Conservation (phyloP, 37 sponge, comb jelly and placozoan species). For the Crambe crambe region DNA sequence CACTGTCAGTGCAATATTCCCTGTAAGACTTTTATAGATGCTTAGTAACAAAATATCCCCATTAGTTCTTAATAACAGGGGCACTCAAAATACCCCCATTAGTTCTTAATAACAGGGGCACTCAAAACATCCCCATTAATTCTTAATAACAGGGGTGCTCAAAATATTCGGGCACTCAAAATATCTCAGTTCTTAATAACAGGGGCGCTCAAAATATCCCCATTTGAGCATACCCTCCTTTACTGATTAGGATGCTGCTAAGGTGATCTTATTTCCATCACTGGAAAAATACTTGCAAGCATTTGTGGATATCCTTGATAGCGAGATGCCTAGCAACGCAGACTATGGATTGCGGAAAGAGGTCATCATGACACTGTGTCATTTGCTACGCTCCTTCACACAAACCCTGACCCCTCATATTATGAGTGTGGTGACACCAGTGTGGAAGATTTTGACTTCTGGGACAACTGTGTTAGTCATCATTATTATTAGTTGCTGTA, state of each 20-base stretch:
- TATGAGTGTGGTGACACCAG: slow-evolving; percentile 41
- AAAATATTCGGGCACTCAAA: no score
- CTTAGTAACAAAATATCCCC: no score
- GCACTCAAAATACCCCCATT: no score
- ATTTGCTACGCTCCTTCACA: slow-evolving; percentile 58
- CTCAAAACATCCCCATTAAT: no score
- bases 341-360: slow-evolving; percentile 66
- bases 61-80: no score
- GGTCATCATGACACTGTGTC: slow-evolving; percentile 41
- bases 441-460: slow-evolving; percentile 58
- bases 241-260: slow-evolving; percentile 21
- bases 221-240: not conserved
- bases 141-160: no score
- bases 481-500: not conserved
- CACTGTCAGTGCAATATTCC: slow-evolving; percentile 25
- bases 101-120: no score
- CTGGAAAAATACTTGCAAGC: slow-evolving; percentile 27
- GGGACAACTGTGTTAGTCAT: slow-evolving; percentile 13
- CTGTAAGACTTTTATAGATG: slow-evolving; percentile 44
- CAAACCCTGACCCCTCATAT: slow-evolving; percentile 40
- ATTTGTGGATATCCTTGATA: slow-evolving; percentile 46
- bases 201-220: no score
- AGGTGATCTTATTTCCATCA: slow-evolving; percentile 28
- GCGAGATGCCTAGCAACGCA: slow-evolving; percentile 2
- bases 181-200: no score